Conservation (phyloP, 2,113 vertebrate genomes). For the Pithys albifrons region DNA sequence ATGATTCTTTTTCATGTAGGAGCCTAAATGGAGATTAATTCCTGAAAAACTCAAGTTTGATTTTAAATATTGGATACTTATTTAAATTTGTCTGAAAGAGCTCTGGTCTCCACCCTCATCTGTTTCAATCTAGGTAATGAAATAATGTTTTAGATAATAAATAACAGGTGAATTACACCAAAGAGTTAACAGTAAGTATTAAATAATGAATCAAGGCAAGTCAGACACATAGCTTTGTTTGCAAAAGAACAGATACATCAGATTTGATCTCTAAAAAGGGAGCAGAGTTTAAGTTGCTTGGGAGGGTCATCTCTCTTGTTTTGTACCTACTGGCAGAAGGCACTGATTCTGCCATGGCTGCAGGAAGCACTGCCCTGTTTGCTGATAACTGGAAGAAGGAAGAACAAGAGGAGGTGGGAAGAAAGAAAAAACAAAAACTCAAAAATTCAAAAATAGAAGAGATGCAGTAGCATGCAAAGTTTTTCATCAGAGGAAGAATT, state of each 20-base stretch:
- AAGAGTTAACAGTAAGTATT: not conserved
- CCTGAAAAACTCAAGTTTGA: not conserved
- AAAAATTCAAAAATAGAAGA: not conserved
- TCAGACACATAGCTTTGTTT: not conserved
- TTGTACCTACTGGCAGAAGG: not conserved
- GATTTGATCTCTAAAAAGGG: not conserved
- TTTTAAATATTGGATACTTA: not conserved
- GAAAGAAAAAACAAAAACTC: not conserved
- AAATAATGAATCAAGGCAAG: slow-evolving; percentile 16
- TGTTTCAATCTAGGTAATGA: slow-evolving; percentile 37
- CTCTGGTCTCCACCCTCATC: not conserved
- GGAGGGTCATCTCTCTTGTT: not conserved
- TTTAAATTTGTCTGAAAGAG: not conserved
- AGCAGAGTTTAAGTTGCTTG: not conserved
- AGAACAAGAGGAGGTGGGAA: not conserved
- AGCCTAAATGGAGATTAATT: slow-evolving; percentile 4
- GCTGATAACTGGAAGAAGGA: not conserved
- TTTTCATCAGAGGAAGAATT: not conserved
- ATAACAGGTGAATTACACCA: slow-evolving; percentile 13
- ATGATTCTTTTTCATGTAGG: not conserved
- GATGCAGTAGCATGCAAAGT: not conserved
- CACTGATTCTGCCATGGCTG: not conserved
- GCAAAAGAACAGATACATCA: not conserved
- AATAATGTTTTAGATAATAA: slow-evolving; percentile 17
- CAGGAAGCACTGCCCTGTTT: not conserved